Evolutionary conservation across 2,797 vertebrate species (phyloP).

Genomic region (Amniataba percoides): DNA sequence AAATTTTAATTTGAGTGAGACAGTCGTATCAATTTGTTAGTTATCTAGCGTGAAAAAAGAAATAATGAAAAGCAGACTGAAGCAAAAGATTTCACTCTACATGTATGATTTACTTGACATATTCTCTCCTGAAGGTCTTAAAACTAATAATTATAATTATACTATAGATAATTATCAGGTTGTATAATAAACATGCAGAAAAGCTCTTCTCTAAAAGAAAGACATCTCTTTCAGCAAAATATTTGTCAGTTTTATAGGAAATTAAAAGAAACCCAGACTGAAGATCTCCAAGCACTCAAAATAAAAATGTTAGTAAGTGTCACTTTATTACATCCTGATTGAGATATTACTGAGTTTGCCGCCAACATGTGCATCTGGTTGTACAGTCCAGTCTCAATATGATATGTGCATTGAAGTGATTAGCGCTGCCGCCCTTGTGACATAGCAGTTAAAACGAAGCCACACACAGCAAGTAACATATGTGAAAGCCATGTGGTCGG

Average conservation of each 20-base stretch:
- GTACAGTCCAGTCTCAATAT: background rate
- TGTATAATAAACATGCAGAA: background rate
- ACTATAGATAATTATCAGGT: background rate
- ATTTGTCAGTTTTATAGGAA: too few relatives aligned
- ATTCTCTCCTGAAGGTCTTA: background rate
- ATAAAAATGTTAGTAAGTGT: background rate
- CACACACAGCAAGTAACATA: constrained; percentile 31
- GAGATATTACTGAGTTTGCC: background rate
- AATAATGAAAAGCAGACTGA: too few relatives aligned
- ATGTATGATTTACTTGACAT: background rate
- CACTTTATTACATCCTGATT: background rate
- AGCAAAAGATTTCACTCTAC: too few relatives aligned
- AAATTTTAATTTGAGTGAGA: background rate
- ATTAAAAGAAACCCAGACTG: too few relatives aligned
- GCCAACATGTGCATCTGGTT: background rate
- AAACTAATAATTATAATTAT: background rate
- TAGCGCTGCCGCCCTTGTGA: background rate
- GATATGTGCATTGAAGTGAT: background rate
- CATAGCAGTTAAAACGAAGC: background rate
- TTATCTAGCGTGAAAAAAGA: background rate
- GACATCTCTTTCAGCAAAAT: background rate
- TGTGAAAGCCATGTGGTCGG: constrained; percentile 47
- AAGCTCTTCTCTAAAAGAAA: background rate
- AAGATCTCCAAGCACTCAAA: background rate
- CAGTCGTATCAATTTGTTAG: background rate